Percentiles rank a stretch among this genome's conserved stretches.
Conservation (phyloP, 2,888 invertebrate species). For the Dolichopus griseipennis region DNA sequence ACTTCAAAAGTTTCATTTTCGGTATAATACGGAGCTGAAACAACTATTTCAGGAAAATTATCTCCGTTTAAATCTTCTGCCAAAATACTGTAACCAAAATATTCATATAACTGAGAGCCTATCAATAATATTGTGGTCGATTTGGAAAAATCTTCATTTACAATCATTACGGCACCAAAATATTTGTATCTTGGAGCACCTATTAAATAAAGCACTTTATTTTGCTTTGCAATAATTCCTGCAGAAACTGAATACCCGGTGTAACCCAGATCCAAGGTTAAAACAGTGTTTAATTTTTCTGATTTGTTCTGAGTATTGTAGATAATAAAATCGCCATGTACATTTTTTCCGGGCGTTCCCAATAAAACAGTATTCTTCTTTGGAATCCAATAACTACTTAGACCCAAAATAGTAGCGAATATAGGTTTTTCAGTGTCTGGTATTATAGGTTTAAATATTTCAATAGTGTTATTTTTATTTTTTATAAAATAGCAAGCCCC, state of each 20-base stretch:
- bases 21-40: conserved; percentile 51
- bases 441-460: conserved; percentile 23
- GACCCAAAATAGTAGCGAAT: not conserved
- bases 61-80: conserved; percentile 57
- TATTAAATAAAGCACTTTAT: not conserved
- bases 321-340: not conserved
- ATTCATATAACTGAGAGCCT: conserved; percentile 52
- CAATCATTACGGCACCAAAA: not conserved
- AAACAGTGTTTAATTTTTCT: too few species aligned
- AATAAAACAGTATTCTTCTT: not conserved
- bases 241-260: not conserved
- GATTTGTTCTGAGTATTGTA: too few species aligned
- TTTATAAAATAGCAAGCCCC: conserved; percentile 32
- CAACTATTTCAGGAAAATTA: conserved; percentile 52
- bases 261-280: not conserved
- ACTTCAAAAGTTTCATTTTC: not conserved
- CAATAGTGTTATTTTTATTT: conserved; percentile 20
- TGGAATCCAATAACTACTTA: not conserved
- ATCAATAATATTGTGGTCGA: not conserved
- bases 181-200: not conserved
- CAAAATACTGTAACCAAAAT: conserved; percentile 56
- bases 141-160: not conserved
- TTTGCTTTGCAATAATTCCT: not conserved
- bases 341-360: not conserved
- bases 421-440: not conserved